phyloP scores from a whole-genome alignment of 2,113 vertebrate species.

The Azemiops feae region DNA sequence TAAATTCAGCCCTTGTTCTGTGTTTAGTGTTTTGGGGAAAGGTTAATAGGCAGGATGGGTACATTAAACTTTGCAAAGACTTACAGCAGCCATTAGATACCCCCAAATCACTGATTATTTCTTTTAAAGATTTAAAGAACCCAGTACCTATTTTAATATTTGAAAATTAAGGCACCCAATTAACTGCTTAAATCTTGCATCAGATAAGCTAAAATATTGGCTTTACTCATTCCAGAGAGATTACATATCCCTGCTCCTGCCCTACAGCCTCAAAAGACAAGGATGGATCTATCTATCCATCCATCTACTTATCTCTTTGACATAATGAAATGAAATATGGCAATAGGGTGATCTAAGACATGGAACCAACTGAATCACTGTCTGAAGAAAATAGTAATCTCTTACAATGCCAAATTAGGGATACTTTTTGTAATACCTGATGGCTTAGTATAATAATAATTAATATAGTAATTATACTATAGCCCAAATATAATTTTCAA shows the following conservation, averaged over 20 bases:
- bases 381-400: neutral
- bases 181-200: neutral
- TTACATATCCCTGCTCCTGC: neutral
- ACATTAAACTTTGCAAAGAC: neutral
- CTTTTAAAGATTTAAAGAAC: neutral
- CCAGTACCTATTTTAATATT: neutral
- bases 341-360: neutral
- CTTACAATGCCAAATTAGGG: neutral
- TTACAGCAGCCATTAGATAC: neutral
- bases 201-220: neutral
- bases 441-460: neutral
- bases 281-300: neutral
- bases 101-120: neutral
- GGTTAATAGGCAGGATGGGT: neutral
- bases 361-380: neutral
- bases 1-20: neutral
- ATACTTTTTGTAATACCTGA: neutral
- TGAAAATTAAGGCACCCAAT: neutral
- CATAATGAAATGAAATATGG: neutral
- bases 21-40: neutral
- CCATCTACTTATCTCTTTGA: neutral
- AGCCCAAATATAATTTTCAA: conserved; percentile 19
- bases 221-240: neutral
- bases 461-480: neutral
- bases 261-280: neutral